Percentiles rank a stretch among this genome's conserved stretches.
Conservation (phyloP, 2,113 vertebrate genomes). For the Lycaon pictus region DNA sequence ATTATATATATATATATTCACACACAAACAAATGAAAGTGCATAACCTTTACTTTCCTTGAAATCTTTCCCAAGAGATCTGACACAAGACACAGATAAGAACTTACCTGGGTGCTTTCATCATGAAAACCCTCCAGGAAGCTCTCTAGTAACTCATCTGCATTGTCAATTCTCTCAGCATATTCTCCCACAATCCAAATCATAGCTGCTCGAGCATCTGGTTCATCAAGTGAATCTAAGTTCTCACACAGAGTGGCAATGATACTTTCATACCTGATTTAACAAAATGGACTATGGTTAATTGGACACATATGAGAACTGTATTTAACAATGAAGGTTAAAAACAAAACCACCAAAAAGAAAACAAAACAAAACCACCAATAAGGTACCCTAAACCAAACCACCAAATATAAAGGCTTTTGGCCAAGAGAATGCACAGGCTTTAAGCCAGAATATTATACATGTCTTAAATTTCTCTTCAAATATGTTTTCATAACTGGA, state of each 20-base stretch:
- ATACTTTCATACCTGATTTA: constrained; percentile 96
- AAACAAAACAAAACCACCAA: background rate
- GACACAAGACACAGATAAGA: background rate
- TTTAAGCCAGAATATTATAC: constrained; percentile 10
- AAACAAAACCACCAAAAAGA: background rate
- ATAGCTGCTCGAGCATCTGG: constrained; percentile 98
- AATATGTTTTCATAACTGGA: constrained; percentile 51
- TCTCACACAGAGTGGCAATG: constrained; percentile 98
- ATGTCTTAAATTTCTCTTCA: constrained; percentile 19
- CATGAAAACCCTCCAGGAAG: constrained; percentile 98
- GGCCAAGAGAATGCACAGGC: background rate
- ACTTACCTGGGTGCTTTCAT: constrained; percentile 97
- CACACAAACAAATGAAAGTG: background rate
- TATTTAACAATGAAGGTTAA: background rate
- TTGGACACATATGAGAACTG: background rate
- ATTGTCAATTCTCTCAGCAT: constrained; percentile 98
- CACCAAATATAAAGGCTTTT: background rate
- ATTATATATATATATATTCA: background rate
- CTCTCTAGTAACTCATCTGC: constrained; percentile 98
- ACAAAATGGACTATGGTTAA: constrained; percentile 38
- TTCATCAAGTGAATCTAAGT: constrained; percentile 98
- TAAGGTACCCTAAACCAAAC: background rate
- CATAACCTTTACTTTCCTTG: background rate
- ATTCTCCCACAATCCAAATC: constrained; percentile 99
- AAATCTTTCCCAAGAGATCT: constrained; percentile 13